Conservation (phyloP, 2,113 vertebrate species). For the Megaleporinus macrocephalus region DNA sequence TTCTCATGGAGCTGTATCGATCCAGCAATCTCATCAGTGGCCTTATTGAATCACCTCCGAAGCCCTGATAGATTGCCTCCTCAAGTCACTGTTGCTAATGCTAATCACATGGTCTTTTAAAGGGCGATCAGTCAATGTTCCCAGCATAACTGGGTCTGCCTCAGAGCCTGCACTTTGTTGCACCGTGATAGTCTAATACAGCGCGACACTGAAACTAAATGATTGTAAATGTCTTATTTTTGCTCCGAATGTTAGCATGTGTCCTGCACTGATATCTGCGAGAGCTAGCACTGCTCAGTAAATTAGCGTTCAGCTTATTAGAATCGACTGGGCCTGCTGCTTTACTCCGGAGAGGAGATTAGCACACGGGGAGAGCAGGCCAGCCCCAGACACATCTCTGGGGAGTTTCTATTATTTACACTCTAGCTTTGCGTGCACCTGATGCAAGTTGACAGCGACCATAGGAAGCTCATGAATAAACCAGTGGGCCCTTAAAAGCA, state of each 20-base stretch:
- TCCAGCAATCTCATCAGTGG: slow-evolving; percentile 51
- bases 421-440: slow-evolving; percentile 71
- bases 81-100: slow-evolving; percentile 46
- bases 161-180: background rate
- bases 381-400: slow-evolving; percentile 65
- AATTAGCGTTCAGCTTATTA: slow-evolving; percentile 24
- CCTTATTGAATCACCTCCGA: slow-evolving; percentile 54
- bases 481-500: slow-evolving; percentile 75
- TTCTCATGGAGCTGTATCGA: slow-evolving; percentile 55
- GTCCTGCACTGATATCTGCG: background rate
- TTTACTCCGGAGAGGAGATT: slow-evolving; percentile 48
- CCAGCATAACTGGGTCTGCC: background rate
- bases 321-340: slow-evolving; percentile 47
- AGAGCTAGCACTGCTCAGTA: background rate
- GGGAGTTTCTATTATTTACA: slow-evolving; percentile 81
- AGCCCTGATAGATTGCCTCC: slow-evolving; percentile 41
- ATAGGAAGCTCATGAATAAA: slow-evolving; percentile 81
- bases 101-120: slow-evolving; percentile 29
- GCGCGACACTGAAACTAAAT: background rate
- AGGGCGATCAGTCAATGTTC: background rate
- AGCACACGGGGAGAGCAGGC: slow-evolving; percentile 58
- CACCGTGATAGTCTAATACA: background rate
- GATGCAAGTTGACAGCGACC: slow-evolving; percentile 80
- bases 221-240: background rate
- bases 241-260: background rate